Base-by-base conservation (phyloP, 2,888 invertebrate species). In the Conchocele bisecta region DNA sequence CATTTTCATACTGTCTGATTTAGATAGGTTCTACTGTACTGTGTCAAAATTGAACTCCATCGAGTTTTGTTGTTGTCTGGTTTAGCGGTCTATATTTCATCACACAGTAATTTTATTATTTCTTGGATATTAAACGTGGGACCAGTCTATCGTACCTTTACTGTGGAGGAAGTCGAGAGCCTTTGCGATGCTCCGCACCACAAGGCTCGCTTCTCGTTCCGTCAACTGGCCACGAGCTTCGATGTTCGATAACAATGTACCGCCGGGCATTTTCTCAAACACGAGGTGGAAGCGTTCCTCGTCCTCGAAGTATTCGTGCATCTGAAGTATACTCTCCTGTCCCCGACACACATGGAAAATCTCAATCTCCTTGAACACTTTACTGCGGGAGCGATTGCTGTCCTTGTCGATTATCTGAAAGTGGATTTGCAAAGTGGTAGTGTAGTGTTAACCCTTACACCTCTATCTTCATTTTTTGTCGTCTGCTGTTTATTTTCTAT, bases 301-400 rank as follows among this genome's bases (percentile, higher is more conserved):
- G 93, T 98, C 98, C 93, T 98, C 98, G 92, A 98, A 91, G 80
- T 89, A 90, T 83, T 99, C 98, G 88, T 97, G 95, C 92, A 99
- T 94, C 93, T 98, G 98, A 91, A 99, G 96, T 92, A 99, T 98
- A 92, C 98, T 97, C 75, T 96, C 96, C 93, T 99, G 98, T 85
- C 97, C 97, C 92, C 97, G 96, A 93, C 98, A 99, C 93, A 98
- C 96, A 93, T 98, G 97, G 94, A 99, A 98, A 83, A 98, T 98
- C 93, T 99, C 98, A 89, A 99, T 98, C 93, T 99, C 99, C 87
- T 98, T 96, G 93, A 98, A 97, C 87, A 99, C 97, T 90, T 98
- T 94, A 89, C 95, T 96, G 86, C 98, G 95, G 88, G 97, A 97
- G 93, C 98, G 97, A 81, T 96, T 96, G 83, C 97, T 96, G 89